Base-by-base conservation (phyloP, 23 tunicate species). In the Ciona savignyi region DNA sequence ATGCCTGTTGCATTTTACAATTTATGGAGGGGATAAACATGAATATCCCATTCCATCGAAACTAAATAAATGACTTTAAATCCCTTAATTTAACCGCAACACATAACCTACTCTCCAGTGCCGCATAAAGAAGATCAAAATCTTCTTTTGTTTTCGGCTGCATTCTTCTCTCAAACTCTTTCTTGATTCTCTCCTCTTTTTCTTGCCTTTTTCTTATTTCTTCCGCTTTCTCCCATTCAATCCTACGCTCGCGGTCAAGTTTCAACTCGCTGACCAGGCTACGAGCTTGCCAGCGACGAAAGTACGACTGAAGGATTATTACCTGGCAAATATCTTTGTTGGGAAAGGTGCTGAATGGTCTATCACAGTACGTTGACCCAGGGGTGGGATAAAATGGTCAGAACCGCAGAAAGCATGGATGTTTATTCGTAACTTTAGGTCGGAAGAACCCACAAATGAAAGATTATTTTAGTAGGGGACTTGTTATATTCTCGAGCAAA, bases 111-210 rank as follows among this genome's bases (percentile, higher is more conserved):
- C 92, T 80, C 76, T 87, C 95, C 30, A 95, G 75, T 11, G 95
- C 90, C 2, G 99, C 86, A 72, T 84, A 95, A 3, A 87, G 76
- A 63, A 87, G 70, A 34, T 87, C 90, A 32, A 95, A 95, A 71
- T 95, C 99, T 65, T 83, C 79, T 33, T 81, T 76, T 2, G 95
- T 82, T 70, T 76, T 80, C 25, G 95, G 99, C 60, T 87, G 78
- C 80, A 88, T 68, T 35, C 90, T 76, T 56, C 91, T 80, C 61
- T 87, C 84, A 56, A 95, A 72, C 29, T 81, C 85, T 32, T 48
- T 72, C 75, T 81, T 73, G 30, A 77, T 70, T 62, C 90, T 73
- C 72, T 77, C 82, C 51, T 87, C 95, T 63, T 86, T 86, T 68
- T 74, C 86, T 67, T 48, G 63, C 65, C 84, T 60, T 63, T 77